A percentile compares a stretch with the other conserved stretches of the same genome.
These are phyloP conservation scores for Sicus ferrugineus DNA, from an alignment of 2,888 invertebrate species.

Conservation along the genomic window DNA sequence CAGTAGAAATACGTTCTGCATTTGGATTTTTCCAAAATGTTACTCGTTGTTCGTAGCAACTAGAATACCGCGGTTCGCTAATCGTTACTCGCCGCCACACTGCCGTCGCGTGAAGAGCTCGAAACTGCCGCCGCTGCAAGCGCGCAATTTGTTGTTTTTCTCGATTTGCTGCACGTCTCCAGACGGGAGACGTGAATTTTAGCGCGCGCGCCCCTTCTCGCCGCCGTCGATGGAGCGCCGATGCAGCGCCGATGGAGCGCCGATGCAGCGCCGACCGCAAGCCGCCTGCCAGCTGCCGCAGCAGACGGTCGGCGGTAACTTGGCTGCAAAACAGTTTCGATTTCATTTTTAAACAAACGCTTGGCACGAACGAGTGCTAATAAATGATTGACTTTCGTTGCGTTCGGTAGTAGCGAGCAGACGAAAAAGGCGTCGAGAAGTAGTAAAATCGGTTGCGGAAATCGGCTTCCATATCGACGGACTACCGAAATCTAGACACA, in stretches of 20 bases:
- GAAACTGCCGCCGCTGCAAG: no score
- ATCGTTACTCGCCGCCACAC: no score
- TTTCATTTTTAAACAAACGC: conserved; percentile 62
- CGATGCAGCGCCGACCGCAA: conserved; percentile 14
- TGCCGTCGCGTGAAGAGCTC: no score
- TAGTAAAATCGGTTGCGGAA: no score
- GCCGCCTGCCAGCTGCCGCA: conserved; percentile 3
- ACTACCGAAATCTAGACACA: no score
- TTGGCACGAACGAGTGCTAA: conserved; percentile 54
- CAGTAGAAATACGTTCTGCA: no score
- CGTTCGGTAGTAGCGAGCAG: conserved; percentile 49
- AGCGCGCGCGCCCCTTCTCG: conserved; percentile 23
- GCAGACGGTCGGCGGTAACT: conserved; percentile 17
- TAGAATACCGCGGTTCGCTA: no score
- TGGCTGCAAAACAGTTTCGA: conserved; percentile 49
- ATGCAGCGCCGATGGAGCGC: conserved; percentile 14
- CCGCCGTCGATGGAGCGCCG: conserved; percentile 21
- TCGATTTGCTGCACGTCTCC: background rate
- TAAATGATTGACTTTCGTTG: conserved; percentile 59
- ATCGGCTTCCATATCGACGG: no score
- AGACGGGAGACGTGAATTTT: background rate
- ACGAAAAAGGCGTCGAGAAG: no score
- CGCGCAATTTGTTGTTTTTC: background rate
- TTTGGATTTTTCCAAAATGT: no score
- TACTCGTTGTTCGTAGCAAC: no score